Base-by-base conservation (phyloP, 2,113 vertebrate genomes). In the Trematocara nigrifrons region DNA sequence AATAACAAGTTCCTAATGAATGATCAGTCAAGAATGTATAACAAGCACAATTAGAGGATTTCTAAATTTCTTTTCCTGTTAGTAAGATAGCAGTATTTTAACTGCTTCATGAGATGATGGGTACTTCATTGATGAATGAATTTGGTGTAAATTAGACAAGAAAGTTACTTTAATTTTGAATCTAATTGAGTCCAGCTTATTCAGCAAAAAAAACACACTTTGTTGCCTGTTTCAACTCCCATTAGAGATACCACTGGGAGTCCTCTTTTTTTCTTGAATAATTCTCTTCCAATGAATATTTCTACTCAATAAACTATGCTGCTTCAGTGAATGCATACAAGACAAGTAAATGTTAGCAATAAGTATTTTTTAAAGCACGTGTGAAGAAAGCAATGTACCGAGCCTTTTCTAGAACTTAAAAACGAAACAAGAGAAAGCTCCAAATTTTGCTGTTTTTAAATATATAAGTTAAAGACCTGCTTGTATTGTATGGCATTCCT, bases 191-290 rank as follows among this genome's bases (percentile, higher is more conserved):
- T 82, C 54, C n/a, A 38, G 40, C 49, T 20, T 10, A 7, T 79
- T 85, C 49, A 81, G 49, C 61, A 81, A 49, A 87, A 87, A 81
- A 87, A 87, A 35, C 10, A 78, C 77, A 82, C 47, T 64, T 49
- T 35, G 29, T 22, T 84, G 57, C 38, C 26, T 16, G 38, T 61
- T 38, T 42, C 22, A 49, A 18, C 42, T 74, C 42, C 42, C 42
- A 20, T 38, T 3, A 18, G 42, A 74, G 69, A 49, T 18, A 74
- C 45, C 54, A 74, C 26, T 12, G 47, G 66, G 49, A 76, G 79
- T 2, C n/a, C 40, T 83, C 11, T 85, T 33, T 79, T 81, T 79
- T 12, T 1, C 45, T 64, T 78, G 12, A 40, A 83, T 78, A 16
- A 83, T 82, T 81, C n/a, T 42, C 18, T 82, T 64, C 80, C 81